Evolutionary conservation across 2,113 vertebrate species (phyloP), one percentile per base, ranked within the genome.

Genomic region (Phodopus roborovskii): DNA sequence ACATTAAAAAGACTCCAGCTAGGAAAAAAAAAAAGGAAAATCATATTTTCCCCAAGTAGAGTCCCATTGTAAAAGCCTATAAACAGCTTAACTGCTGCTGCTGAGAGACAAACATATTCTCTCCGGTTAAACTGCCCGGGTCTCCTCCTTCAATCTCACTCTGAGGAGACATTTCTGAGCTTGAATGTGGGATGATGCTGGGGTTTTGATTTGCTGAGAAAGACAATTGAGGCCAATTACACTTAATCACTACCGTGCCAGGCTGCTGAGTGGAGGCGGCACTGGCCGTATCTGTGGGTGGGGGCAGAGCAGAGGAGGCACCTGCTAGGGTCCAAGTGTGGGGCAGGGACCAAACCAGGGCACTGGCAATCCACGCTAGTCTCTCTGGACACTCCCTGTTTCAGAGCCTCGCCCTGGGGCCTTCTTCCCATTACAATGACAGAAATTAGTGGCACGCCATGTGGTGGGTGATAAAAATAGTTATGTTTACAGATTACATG

Each of bases 331-430:
- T 33, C 88, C 13, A 30, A 17, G 60, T 42, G 60, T 22, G 74
- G 8, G 13, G 9, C 42, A 6, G 15, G 22, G 1, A 33, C 74
- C 58, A 26, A 58, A 7, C 11, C 42, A 64, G 58, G 3, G 42
- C 36, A 17, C 53, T 1, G 64, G n/a, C 0, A 33, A 39, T 68
- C 5, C 0, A 70, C 13, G 5, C 22, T n/a, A 4, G 28, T 11
- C 36, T 56, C 30, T 66, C 71, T 6, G 0, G 71, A 15, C 22
- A 33, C 39, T 24, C 16, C 13, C 1, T 56, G 5, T 64, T 45
- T 45, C 53, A 9, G 77, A 22, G 62, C 26, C 15, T 66, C 33
- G 0, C 1, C 45, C 50, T 6, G 70, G 87, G 22, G 42, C 30
- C 5, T 10, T 22, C 19, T 66, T 66, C 15, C 42, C 16, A 1